These are phyloP conservation scores for Ceyx margarethae DNA, from an alignment of 2,113 vertebrate species.

Conservation along the genomic window DNA sequence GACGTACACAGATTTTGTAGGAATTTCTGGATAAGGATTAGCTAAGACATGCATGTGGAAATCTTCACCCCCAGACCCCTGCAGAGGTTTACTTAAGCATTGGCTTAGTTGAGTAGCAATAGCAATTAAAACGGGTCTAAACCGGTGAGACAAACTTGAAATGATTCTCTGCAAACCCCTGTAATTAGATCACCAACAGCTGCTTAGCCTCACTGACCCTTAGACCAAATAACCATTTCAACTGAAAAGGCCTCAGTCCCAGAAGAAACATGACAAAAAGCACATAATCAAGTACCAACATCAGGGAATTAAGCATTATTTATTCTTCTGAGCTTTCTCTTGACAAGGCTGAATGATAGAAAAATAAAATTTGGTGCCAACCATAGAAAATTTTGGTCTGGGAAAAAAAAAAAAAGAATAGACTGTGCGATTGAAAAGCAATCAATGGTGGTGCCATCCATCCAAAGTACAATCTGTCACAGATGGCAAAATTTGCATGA, in stretches of 20 bases:
- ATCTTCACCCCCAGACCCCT: background rate
- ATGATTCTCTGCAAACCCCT: background rate
- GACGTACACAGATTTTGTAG: background rate
- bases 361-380: background rate
- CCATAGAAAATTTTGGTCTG: background rate
- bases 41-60: background rate
- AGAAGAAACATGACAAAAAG: conserved; percentile 32
- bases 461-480: background rate
- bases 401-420: background rate
- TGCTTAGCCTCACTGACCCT: conserved; percentile 4
- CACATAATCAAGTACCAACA: background rate
- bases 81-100: background rate
- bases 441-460: fast-evolving
- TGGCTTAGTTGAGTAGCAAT: background rate
- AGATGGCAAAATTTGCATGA: background rate
- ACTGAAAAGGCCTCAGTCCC: conserved; percentile 16
- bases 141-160: conserved; percentile 1
- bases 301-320: background rate
- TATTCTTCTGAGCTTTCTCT: background rate
- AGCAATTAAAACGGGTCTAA: background rate
- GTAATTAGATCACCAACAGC: conserved; percentile 45
- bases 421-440: background rate
- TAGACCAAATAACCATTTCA: background rate
- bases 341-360: background rate
- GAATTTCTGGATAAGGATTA: background rate